Evolutionary conservation across 2,888 invertebrate species (phyloP).

Genomic region (Ennomos quercinarius): DNA sequence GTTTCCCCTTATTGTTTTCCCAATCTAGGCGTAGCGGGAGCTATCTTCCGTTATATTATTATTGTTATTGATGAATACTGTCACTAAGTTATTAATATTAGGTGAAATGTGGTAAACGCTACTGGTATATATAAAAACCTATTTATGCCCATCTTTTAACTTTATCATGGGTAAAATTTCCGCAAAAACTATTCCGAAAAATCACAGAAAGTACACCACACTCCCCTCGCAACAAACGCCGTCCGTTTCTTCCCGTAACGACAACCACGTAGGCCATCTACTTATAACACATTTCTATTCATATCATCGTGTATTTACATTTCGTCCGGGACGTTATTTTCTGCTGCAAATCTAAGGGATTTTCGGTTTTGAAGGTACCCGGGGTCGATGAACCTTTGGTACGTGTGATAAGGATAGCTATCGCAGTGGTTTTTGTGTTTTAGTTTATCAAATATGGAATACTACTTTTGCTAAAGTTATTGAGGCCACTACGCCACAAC

Average conservation of each 20-base stretch:
- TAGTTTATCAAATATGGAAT: slow-evolving; percentile 19
- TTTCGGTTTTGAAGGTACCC: slow-evolving; percentile 51
- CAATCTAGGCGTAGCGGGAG: no score
- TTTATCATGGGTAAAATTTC: no score
- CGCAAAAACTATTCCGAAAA: neutral
- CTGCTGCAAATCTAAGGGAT: slow-evolving; percentile 53
- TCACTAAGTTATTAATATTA: no score
- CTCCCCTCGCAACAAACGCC: slow-evolving; percentile 10
- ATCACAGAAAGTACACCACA: slow-evolving; percentile 12
- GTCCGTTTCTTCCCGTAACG: slow-evolving; percentile 22
- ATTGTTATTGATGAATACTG: no score
- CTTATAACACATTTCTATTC: slow-evolving; percentile 83
- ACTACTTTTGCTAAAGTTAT: no score
- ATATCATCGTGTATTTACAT: slow-evolving; percentile 83
- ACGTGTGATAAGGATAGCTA: slow-evolving; percentile 45
- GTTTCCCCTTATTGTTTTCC: no score
- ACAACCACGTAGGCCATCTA: slow-evolving; percentile 63
- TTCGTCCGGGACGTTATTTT: slow-evolving; percentile 71
- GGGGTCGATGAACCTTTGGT: slow-evolving; percentile 40
- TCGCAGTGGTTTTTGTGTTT: slow-evolving; percentile 42
- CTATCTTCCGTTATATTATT: no score
- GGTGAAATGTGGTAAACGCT: no score
- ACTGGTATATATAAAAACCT: no score
- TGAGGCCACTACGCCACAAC: no score
- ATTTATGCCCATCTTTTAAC: no score